Percentiles rank a stretch among this genome's conserved stretches.
Evolutionary conservation across 2,113 vertebrate genomes (phyloP).

Genomic region (Festucalex cinctus): DNA sequence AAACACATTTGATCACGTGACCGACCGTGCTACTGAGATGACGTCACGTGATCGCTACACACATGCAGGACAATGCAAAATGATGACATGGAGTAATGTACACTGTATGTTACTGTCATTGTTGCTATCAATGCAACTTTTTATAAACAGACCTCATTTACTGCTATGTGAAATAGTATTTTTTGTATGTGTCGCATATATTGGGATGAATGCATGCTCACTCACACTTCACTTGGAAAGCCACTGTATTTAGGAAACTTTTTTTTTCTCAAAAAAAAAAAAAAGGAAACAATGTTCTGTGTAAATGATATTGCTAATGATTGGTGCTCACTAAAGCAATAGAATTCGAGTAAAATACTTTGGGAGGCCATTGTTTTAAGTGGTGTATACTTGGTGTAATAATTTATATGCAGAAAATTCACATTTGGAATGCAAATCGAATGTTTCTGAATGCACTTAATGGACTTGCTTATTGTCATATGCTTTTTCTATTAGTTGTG

Average conservation of each 20-base stretch:
- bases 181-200: constrained; percentile 17
- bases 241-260: constrained; percentile 34
- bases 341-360: not conserved
- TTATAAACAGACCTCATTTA: constrained; percentile 7
- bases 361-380: not conserved
- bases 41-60: constrained; percentile 23
- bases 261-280: too few relatives aligned
- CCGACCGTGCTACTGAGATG: constrained; percentile 59
- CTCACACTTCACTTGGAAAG: constrained; percentile 19
- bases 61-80: constrained; percentile 54
- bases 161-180: constrained; percentile 1
- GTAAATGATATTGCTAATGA: constrained; percentile 10
- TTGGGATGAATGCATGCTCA: not conserved
- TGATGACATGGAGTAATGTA: not conserved
- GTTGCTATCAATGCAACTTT: constrained; percentile 55
- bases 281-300: constrained; percentile 8
- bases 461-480: not conserved
- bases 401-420: not conserved
- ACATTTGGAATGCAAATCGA: not conserved
- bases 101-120: constrained; percentile 20
- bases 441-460: not conserved
- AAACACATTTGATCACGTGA: constrained; percentile 28
- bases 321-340: constrained; percentile 20
- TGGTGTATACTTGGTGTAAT: not conserved
- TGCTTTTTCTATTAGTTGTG: too few relatives aligned